Conservation (phyloP, 2,888 invertebrate genomes). For the Latrodectus elegans region DNA sequence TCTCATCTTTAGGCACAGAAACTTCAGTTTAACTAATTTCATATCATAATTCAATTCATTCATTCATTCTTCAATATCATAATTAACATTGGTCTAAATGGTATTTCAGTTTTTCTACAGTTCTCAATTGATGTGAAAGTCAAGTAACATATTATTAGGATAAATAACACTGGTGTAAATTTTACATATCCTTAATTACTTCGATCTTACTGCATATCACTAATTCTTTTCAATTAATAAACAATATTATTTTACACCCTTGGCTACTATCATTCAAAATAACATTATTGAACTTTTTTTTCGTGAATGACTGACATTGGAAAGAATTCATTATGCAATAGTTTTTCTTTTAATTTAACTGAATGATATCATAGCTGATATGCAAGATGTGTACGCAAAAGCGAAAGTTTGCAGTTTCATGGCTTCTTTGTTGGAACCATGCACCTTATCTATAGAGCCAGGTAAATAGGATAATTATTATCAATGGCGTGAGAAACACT, state of each 20-base stretch:
- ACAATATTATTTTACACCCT: not conserved
- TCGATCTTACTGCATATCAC: not conserved
- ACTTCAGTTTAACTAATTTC: too few species aligned
- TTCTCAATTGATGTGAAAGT: too few species aligned
- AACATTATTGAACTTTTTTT: not conserved
- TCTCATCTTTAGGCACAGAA: too few species aligned
- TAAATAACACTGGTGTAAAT: too few species aligned
- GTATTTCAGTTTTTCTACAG: too few species aligned
- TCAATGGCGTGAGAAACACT: not conserved
- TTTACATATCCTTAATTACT: not conserved
- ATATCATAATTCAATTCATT: too few species aligned
- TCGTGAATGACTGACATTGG: not conserved
- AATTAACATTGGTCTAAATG: too few species aligned
- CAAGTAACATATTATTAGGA: too few species aligned
- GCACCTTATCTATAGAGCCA: conserved; percentile 28
- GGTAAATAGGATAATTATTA: conserved; percentile 22
- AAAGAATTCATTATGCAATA: not conserved
- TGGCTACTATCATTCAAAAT: not conserved
- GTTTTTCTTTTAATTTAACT: conserved; percentile 9
- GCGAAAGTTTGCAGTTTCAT: conserved; percentile 72
- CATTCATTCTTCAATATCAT: too few species aligned
- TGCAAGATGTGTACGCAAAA: conserved; percentile 74
- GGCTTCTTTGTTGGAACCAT: not conserved
- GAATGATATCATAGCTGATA: conserved; percentile 70
- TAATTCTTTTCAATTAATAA: not conserved